phyloP scores from a whole-genome alignment of 1,140 invertebrate species.

The Phymorhynchus buccinoides region DNA sequence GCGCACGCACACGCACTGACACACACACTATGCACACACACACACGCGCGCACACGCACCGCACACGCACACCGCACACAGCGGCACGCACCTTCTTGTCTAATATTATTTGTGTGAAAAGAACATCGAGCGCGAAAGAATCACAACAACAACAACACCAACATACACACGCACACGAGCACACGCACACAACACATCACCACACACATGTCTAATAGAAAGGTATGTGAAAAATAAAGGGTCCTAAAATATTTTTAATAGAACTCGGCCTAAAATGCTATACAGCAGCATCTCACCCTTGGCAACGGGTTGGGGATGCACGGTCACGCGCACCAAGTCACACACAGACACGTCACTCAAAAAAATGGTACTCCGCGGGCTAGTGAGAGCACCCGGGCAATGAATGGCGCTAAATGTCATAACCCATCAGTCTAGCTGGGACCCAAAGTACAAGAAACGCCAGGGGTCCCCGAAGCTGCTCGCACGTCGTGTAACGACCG shows the following conservation, averaged over 20 bases:
- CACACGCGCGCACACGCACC: too few relatives aligned
- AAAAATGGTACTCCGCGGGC: constrained; percentile 40
- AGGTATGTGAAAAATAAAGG: neutral
- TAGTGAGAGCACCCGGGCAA: constrained; percentile 20
- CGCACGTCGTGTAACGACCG: constrained; percentile 38
- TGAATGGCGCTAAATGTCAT: too few relatives aligned
- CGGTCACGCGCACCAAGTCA: too few relatives aligned
- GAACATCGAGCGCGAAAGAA: too few relatives aligned
- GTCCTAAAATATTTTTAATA: neutral
- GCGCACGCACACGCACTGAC: too few relatives aligned
- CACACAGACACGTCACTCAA: constrained; percentile 24
- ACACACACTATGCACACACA: too few relatives aligned
- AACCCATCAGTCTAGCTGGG: constrained; percentile 37
- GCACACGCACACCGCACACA: neutral
- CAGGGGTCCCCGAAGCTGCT: constrained; percentile 31
- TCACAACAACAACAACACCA: too few relatives aligned
- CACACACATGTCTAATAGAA: neutral
- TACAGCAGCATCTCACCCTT: constrained; percentile 29
- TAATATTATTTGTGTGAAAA: too few relatives aligned
- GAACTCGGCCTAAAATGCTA: constrained; percentile 32
- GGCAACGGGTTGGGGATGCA: neutral
- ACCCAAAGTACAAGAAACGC: constrained; percentile 42
- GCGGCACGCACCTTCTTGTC: too few relatives aligned
- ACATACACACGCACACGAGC: neutral
- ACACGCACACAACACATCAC: neutral